A percentile compares a stretch with the other conserved stretches of the same genome.
Evolutionary conservation across 2,888 invertebrate species (phyloP).

Genomic region (Theretra japonica): DNA sequence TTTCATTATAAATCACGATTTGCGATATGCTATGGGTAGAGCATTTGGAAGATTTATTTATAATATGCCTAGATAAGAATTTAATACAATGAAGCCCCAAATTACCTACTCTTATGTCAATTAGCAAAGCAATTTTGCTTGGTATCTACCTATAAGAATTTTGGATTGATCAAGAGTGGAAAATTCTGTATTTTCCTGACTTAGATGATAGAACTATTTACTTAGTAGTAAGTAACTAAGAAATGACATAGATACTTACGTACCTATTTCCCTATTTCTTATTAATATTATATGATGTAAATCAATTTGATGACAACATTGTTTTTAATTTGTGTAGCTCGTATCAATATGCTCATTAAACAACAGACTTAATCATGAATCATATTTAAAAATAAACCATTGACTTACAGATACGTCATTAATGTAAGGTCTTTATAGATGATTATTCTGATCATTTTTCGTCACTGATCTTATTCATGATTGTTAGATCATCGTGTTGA

Average conservation of each 20-base stretch:
- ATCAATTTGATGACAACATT: background rate
- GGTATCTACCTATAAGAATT: background rate
- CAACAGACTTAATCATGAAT: background rate
- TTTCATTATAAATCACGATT: no score
- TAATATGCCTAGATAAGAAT: no score
- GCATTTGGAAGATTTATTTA: no score
- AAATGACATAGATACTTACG: no score
- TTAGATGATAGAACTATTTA: background rate
- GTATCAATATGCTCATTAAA: background rate
- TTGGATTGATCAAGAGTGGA: background rate
- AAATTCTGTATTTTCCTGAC: background rate
- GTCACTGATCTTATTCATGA: conserved; percentile 64
- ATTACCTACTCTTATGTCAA: no score
- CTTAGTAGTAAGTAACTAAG: background rate
- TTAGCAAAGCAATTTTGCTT: background rate
- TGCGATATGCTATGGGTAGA: no score
- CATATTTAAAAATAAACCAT: conserved; percentile 12
- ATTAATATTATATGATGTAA: background rate
- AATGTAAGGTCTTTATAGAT: conserved; percentile 29
- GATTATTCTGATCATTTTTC: conserved; percentile 38
- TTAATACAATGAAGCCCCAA: no score
- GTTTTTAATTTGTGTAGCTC: background rate
- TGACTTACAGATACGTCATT: conserved; percentile 36
- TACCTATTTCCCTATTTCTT: no score
- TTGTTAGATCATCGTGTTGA: conserved; percentile 52